phyloP scores from a whole-genome alignment of 2,888 invertebrate species.

The Gasteruption jaculator region DNA sequence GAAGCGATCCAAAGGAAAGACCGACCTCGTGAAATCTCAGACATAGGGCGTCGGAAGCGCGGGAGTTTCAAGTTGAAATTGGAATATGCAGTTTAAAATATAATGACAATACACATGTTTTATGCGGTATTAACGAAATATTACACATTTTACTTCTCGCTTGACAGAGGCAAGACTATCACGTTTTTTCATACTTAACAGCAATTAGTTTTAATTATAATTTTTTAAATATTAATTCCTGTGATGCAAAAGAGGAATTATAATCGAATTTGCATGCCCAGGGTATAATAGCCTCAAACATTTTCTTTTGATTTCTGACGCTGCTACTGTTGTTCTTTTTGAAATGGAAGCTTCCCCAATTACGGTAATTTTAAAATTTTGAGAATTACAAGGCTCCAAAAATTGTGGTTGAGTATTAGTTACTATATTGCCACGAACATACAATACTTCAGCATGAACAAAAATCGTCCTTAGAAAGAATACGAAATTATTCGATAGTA shows the following conservation, averaged over 20 bases:
- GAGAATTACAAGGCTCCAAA: slow-evolving; percentile 16
- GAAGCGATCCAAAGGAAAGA: too few species aligned
- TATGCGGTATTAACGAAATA: too few species aligned
- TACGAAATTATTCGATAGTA: slow-evolving; percentile 10
- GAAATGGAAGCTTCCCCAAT: slow-evolving; percentile 7
- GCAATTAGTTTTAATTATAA: too few species aligned
- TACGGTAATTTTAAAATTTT: slow-evolving; percentile 12
- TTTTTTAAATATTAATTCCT: slow-evolving; percentile 10
- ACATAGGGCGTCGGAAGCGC: too few species aligned
- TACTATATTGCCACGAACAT: slow-evolving; percentile 9
- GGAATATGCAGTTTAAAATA: too few species aligned
- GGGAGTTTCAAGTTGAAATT: too few species aligned
- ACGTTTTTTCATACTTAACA: background rate
- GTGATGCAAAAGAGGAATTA: slow-evolving; percentile 13
- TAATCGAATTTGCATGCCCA: slow-evolving; percentile 1
- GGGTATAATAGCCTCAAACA: slow-evolving; percentile 10
- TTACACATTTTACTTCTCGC: too few species aligned
- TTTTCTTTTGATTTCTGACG: slow-evolving; percentile 13
- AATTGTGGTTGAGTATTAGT: slow-evolving; percentile 12
- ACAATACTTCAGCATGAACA: slow-evolving; percentile 8
- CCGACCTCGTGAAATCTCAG: too few species aligned
- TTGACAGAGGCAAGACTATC: too few species aligned
- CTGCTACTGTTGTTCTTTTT: slow-evolving; percentile 10
- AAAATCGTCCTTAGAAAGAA: slow-evolving; percentile 10
- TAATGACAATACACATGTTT: too few species aligned